These are phyloP conservation scores for Smithornis capensis DNA, from an alignment of 2,113 vertebrate genomes.

Conservation along the genomic window DNA sequence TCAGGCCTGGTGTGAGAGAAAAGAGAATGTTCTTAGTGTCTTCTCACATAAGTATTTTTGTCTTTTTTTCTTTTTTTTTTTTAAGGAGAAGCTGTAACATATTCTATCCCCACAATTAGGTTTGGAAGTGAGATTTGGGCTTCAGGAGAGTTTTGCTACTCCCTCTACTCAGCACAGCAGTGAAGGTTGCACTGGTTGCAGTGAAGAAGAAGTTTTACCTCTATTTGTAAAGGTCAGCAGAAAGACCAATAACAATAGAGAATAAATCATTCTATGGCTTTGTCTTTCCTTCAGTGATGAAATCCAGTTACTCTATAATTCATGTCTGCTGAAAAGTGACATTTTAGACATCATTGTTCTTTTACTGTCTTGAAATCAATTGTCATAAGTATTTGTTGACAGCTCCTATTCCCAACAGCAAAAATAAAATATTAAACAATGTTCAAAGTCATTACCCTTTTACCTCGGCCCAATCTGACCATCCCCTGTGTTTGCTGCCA, in stretches of 20 bases:
- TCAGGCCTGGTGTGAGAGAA: background rate
- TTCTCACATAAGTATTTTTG: background rate
- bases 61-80: background rate
- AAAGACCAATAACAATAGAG: background rate
- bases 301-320: conserved; percentile 18
- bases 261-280: background rate
- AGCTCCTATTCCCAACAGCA: background rate
- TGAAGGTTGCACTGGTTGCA: background rate
- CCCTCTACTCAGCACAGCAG: background rate
- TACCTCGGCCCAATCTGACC: background rate
- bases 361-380: conserved; percentile 15
- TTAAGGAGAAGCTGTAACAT: background rate
- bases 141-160: background rate
- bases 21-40: background rate
- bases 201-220: background rate
- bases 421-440: background rate
- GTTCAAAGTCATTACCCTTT: background rate
- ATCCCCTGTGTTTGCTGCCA: background rate
- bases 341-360: background rate
- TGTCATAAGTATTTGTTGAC: background rate
- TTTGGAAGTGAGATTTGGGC: background rate
- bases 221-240: conserved; percentile 14
- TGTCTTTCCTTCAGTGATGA: background rate
- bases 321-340: background rate
- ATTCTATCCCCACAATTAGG: background rate